Evolutionary conservation across 2,113 vertebrate species (phyloP).

Genomic region (Myiopsitta monachus): DNA sequence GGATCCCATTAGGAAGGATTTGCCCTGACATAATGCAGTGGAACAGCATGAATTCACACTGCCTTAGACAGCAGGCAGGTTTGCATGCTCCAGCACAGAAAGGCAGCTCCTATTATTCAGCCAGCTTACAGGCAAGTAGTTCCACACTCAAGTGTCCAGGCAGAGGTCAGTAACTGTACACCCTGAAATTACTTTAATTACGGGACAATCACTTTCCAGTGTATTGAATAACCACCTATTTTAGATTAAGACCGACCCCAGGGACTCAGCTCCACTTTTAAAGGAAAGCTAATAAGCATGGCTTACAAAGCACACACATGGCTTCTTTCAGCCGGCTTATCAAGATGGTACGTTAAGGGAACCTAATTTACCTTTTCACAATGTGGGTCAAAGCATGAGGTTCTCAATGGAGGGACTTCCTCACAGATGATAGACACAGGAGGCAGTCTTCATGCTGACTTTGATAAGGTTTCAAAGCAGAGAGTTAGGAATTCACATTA

Average conservation of each 20-base stretch:
- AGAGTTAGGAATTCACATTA: neutral
- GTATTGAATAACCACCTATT: neutral
- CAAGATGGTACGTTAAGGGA: neutral
- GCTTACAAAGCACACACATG: neutral
- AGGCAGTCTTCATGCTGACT: neutral
- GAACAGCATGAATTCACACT: neutral
- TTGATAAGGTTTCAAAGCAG: neutral
- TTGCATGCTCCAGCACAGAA: neutral
- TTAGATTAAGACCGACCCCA: neutral
- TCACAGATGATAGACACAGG: neutral
- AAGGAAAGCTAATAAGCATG: neutral
- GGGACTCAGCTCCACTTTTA: neutral
- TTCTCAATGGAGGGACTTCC: neutral
- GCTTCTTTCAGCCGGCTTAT: conserved; percentile 1
- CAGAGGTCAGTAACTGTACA: neutral
- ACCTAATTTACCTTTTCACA: neutral
- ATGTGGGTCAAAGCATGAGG: neutral
- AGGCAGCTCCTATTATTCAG: neutral
- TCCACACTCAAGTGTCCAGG: neutral
- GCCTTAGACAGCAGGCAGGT: neutral
- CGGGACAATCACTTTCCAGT: neutral
- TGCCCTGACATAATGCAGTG: neutral
- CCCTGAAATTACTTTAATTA: conserved; percentile 6
- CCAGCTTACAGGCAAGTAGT: neutral
- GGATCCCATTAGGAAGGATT: neutral